Conservation (phyloP, 2,797 vertebrate species). For the Tokudaia muenninki region DNA sequence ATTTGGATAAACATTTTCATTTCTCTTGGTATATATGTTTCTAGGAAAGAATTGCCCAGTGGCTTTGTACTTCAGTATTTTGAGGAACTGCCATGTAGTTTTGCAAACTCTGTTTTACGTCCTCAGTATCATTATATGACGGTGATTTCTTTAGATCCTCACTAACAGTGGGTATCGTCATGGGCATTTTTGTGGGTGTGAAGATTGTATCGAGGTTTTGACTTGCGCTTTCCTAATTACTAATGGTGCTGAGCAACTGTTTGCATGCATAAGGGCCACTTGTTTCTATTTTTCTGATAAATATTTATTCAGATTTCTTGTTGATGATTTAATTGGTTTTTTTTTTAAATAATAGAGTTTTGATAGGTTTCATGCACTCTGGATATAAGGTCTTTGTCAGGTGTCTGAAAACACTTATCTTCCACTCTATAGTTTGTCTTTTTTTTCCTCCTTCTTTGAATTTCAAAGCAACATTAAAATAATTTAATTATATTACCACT, state of each 20-base stretch:
- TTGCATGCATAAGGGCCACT: neutral
- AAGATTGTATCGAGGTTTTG: conserved; percentile 4
- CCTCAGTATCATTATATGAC: neutral
- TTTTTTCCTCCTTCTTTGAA: neutral
- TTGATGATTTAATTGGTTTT: conserved; percentile 7
- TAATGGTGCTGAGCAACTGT: neutral
- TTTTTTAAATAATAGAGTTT: neutral
- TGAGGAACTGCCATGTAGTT: neutral
- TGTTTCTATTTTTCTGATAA: conserved; percentile 24
- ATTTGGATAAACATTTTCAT: neutral
- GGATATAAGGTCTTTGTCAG: conserved; percentile 36
- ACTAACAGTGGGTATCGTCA: neutral
- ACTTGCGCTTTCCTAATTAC: neutral
- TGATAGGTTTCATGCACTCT: conserved; percentile 40
- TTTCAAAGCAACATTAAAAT: neutral
- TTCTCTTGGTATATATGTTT: neutral
- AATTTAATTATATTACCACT: neutral
- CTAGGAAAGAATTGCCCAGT: neutral
- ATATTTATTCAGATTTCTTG: conserved; percentile 41
- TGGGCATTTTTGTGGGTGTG: neutral
- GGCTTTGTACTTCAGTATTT: conserved; percentile 11
- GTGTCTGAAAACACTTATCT: conserved; percentile 21
- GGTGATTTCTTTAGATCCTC: neutral
- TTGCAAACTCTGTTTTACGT: conserved; percentile 29
- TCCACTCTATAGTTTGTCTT: neutral